Conservation (phyloP, 1,140 invertebrate species). For the Drosophila lacertosa region DNA sequence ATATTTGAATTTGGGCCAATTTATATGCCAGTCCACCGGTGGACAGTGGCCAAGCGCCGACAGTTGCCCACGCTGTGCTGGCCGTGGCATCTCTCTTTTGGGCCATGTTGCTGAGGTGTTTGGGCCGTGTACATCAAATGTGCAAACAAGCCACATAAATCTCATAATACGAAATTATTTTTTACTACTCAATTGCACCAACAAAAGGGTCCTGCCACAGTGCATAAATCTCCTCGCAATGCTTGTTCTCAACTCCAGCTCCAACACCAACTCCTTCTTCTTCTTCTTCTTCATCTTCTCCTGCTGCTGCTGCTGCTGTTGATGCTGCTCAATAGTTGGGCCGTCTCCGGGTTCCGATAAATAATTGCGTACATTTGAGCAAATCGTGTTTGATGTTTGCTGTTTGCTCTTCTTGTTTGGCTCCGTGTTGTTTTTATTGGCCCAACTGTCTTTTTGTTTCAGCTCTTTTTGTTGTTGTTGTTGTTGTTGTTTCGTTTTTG, state of each 20-base stretch:
- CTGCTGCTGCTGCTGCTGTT: conserved; percentile 16
- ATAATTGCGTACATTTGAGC: conserved; percentile 83
- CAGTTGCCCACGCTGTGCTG: conserved; percentile 11
- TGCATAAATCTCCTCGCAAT: conserved; percentile 57
- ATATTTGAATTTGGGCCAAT: conserved; percentile 52
- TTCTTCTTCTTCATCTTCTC: too few species aligned
- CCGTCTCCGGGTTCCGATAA: conserved; percentile 64
- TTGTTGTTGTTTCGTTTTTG: conserved; percentile 56
- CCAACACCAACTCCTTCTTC: too few species aligned
- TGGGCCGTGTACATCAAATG: conserved; percentile 76
- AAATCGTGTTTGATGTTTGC: conserved; percentile 83
- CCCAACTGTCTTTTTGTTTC: conserved; percentile 48
- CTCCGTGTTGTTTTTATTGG: conserved; percentile 53
- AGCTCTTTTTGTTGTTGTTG: conserved; percentile 54
- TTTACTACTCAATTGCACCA: conserved; percentile 79
- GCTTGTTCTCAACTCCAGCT: conserved; percentile 59
- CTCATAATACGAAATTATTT: conserved; percentile 79
- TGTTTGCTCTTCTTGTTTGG: conserved; percentile 66
- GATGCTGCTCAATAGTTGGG: conserved; percentile 52
- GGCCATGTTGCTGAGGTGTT: conserved; percentile 61
- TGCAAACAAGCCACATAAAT: conserved; percentile 83
- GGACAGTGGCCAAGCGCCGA: neutral
- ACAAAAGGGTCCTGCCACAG: conserved; percentile 45
- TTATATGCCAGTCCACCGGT: conserved; percentile 58
- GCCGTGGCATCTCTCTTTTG: conserved; percentile 41